These are phyloP conservation scores for Hemistola chrysoprasaria DNA, from an alignment of 2,888 invertebrate genomes.

Conservation along the genomic window DNA sequence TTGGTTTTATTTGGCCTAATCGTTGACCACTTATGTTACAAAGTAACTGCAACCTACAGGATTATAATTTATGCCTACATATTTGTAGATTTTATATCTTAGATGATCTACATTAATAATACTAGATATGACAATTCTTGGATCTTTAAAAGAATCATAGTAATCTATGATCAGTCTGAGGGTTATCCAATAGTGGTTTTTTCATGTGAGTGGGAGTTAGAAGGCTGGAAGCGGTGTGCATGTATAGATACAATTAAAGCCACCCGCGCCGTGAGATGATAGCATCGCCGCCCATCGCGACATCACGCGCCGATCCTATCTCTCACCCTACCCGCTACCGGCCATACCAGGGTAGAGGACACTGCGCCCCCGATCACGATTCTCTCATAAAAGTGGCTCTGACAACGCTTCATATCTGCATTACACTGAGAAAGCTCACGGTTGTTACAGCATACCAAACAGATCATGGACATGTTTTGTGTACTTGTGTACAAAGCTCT, in stretches of 20 bases:
- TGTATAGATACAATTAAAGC: too few relatives aligned
- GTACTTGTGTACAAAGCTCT: too few relatives aligned
- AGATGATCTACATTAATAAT: too few relatives aligned
- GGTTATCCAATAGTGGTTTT: neutral
- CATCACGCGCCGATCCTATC: slow-evolving; percentile 72
- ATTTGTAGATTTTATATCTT: too few relatives aligned
- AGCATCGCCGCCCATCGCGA: slow-evolving; percentile 64
- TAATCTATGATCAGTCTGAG: slow-evolving; percentile 2
- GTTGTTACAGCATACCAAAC: slow-evolving; percentile 5
- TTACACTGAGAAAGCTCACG: slow-evolving; percentile 19
- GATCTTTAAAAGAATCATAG: too few relatives aligned
- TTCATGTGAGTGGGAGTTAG: too few relatives aligned
- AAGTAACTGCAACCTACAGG: too few relatives aligned
- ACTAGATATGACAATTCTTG: too few relatives aligned
- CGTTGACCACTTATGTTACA: neutral
- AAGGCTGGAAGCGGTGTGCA: too few relatives aligned
- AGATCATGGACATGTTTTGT: neutral
- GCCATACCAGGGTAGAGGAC: slow-evolving; percentile 33
- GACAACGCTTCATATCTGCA: slow-evolving; percentile 22
- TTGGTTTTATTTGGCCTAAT: slow-evolving; percentile 1
- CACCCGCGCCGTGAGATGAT: slow-evolving; percentile 59
- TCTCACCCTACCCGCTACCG: slow-evolving; percentile 42
- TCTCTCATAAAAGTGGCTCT: slow-evolving; percentile 63
- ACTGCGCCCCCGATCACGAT: slow-evolving; percentile 55
- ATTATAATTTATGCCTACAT: too few relatives aligned